A percentile compares a stretch with the other conserved stretches of the same genome.
Conservation (phyloP, 2,888 invertebrate species). For the Parnassius glacialis region DNA sequence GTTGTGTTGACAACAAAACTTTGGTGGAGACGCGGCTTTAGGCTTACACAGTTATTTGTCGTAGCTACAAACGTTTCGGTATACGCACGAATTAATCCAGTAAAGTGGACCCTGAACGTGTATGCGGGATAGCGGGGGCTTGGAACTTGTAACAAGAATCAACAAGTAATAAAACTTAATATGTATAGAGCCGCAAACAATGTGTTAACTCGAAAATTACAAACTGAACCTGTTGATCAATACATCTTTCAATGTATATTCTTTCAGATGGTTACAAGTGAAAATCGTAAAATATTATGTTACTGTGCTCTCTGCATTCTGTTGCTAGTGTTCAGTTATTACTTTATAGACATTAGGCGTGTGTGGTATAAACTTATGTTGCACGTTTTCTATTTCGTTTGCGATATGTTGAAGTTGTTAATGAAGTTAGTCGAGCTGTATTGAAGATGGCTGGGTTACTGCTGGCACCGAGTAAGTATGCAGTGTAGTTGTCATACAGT, state of each 20-base stretch:
- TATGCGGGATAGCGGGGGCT: slow-evolving; percentile 22
- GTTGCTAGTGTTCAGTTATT: slow-evolving; percentile 49
- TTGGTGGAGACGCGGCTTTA: too few relatives aligned
- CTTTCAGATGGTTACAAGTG: slow-evolving; percentile 71
- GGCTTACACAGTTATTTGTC: slow-evolving; percentile 15
- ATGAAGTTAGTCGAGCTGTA: slow-evolving; percentile 58
- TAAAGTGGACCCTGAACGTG: slow-evolving; percentile 4
- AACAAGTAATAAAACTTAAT: slow-evolving; percentile 9
- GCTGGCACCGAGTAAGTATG: slow-evolving; percentile 3
- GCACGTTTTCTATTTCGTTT: slow-evolving; percentile 64
- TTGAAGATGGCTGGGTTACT: slow-evolving; percentile 10
- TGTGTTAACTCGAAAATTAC: background rate
- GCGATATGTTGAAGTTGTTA: slow-evolving; percentile 61
- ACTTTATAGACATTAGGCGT: slow-evolving; percentile 61
- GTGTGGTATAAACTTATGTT: slow-evolving; percentile 67
- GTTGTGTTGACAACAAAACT: too few relatives aligned
- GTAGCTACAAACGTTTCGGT: slow-evolving; percentile 24
- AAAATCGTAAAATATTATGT: slow-evolving; percentile 56
- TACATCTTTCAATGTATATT: background rate
- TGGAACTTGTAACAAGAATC: slow-evolving; percentile 21
- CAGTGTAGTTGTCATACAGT: background rate
- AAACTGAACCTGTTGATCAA: too few relatives aligned
- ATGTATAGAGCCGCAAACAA: background rate
- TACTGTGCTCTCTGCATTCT: slow-evolving; percentile 49
- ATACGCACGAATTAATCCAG: slow-evolving; percentile 15